Conservation (phyloP, 2,797 vertebrate genomes). For the Hirundo rustica region DNA sequence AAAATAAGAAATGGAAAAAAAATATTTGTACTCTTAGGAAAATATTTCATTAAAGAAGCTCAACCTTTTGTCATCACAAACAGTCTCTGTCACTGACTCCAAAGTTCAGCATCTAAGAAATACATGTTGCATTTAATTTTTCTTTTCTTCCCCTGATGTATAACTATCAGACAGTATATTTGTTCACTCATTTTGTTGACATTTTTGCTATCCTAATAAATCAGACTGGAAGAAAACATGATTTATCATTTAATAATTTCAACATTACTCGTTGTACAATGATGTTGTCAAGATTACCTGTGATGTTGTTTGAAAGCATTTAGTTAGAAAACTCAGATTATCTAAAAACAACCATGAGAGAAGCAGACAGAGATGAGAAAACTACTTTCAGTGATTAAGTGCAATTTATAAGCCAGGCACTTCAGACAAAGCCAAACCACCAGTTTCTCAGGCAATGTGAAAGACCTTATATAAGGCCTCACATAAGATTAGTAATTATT, state of each 20-base stretch:
- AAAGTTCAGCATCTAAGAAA: conserved; percentile 43
- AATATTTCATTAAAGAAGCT: not conserved
- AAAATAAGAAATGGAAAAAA: not conserved
- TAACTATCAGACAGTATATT: conserved; percentile 55
- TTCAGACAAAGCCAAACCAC: not conserved
- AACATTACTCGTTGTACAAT: not conserved
- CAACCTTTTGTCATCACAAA: conserved; percentile 10
- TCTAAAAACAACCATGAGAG: not conserved
- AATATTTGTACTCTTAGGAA: not conserved
- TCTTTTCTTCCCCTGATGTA: conserved; percentile 22
- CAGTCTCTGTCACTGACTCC: conserved; percentile 16
- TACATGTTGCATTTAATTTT: conserved; percentile 17
- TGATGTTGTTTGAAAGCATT: conserved; percentile 34
- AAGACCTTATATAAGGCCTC: not conserved
- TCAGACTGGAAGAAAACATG: conserved; percentile 33
- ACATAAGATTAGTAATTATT: not conserved
- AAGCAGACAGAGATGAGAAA: conserved; percentile 4
- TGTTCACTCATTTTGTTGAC: conserved; percentile 48
- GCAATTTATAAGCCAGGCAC: not conserved
- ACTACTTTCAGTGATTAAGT: conserved; percentile 5
- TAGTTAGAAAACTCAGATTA: conserved; percentile 16
- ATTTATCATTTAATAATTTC: conserved; percentile 42
- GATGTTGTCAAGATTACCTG: conserved; percentile 44
- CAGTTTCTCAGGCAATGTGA: not conserved
- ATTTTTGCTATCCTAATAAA: conserved; percentile 64